A percentile compares a stretch with the other conserved stretches of the same genome.
Evolutionary conservation across 2,113 vertebrate genomes (phyloP).

Genomic region (Bucco capensis): DNA sequence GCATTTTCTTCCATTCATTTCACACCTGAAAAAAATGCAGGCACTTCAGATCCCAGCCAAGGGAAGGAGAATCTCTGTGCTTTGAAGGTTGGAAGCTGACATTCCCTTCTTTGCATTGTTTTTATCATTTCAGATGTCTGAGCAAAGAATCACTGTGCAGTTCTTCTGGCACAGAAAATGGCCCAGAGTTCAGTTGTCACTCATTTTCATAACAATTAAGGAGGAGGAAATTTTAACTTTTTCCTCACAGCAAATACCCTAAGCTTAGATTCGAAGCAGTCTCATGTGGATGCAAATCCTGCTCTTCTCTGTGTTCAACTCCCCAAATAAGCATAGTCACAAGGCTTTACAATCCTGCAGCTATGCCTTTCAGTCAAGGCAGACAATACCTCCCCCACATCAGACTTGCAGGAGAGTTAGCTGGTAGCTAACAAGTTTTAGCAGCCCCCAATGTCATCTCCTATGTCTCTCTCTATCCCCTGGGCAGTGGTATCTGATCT

Average conservation of each 20-base stretch:
- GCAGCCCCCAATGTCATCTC: not conserved
- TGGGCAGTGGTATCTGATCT: not conserved
- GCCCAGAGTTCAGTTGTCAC: not conserved
- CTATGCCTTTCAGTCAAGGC: not conserved
- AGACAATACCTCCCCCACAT: not conserved
- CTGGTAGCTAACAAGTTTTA: not conserved
- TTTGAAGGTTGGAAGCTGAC: not conserved
- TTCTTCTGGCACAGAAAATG: not conserved
- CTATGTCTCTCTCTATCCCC: not conserved
- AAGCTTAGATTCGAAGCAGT: not conserved
- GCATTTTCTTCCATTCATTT: not conserved
- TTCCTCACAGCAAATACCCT: not conserved
- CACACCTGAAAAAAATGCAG: not conserved
- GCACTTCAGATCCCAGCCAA: not conserved
- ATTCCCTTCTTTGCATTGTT: not conserved
- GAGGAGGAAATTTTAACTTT: not conserved
- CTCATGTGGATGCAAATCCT: not conserved
- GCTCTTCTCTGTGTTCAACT: not conserved
- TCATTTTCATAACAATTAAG: constrained; percentile 13
- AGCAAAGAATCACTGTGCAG: not conserved
- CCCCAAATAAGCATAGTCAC: not conserved
- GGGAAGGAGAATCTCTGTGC: not conserved
- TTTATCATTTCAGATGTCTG: not conserved
- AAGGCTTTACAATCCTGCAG: not conserved
- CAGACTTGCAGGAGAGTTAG: not conserved